Evolutionary conservation across 2,113 vertebrate genomes (phyloP).

Genomic region (Pedionomus torquatus): DNA sequence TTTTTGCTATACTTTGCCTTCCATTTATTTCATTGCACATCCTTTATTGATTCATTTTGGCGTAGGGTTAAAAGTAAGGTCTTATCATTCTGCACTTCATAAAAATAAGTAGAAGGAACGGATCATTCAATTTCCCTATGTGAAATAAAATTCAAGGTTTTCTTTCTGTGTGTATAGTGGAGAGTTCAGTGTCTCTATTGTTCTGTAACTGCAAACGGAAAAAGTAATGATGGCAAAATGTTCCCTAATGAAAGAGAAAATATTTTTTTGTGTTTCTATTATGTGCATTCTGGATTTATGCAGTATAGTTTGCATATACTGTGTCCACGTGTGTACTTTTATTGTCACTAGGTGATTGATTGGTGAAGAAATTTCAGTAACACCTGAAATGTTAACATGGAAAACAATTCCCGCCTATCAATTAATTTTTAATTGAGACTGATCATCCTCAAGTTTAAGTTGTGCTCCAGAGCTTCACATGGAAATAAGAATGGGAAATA

Average conservation of each 20-base stretch:
- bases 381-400: not conserved
- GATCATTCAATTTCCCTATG: not conserved
- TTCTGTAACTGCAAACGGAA: not conserved
- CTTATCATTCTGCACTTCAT: not conserved
- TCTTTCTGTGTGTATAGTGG: not conserved
- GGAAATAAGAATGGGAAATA: not conserved
- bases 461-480: not conserved
- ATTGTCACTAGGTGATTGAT: not conserved
- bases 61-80: conserved; percentile 25
- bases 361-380: not conserved
- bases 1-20: conserved; percentile 10
- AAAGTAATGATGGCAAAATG: not conserved
- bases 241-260: not conserved
- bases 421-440: not conserved
- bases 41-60: conserved; percentile 21
- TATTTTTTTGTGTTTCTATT: not conserved
- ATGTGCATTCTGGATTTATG: not conserved
- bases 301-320: not conserved
- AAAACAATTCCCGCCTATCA: not conserved
- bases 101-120: conserved; percentile 22
- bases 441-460: not conserved
- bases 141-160: not conserved
- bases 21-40: conserved; percentile 1
- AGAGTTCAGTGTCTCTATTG: not conserved
- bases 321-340: not conserved